Conservation (phyloP, 2,797 vertebrate species). For the Chromis chromis region DNA sequence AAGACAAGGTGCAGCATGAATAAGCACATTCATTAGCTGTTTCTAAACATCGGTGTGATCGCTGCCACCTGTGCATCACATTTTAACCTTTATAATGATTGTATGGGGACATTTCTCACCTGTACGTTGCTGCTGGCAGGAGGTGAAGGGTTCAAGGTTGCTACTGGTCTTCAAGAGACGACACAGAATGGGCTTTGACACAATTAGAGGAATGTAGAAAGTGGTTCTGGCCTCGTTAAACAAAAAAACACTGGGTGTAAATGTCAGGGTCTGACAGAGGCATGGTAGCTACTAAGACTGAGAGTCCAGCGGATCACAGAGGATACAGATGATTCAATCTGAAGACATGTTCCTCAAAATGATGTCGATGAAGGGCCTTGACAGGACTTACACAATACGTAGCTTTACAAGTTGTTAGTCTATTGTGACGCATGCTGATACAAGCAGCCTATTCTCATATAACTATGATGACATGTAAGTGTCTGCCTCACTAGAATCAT, state of each 20-base stretch:
- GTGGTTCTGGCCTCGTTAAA: constrained; percentile 52
- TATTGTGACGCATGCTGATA: neutral
- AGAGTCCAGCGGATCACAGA: neutral
- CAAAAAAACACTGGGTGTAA: constrained; percentile 46
- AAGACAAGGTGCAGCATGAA: neutral
- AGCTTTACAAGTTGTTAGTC: neutral
- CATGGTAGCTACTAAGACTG: constrained; percentile 18
- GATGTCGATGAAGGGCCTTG: neutral
- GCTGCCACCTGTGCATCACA: neutral
- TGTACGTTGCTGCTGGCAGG: neutral
- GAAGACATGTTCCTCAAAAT: neutral
- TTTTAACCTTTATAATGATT: neutral
- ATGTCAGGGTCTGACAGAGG: constrained; percentile 60
- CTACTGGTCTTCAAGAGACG: constrained; percentile 22
- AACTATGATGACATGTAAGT: too few relatives aligned
- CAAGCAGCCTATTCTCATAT: neutral
- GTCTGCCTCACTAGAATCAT: too few relatives aligned
- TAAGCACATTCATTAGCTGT: neutral
- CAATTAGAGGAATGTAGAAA: constrained; percentile 45
- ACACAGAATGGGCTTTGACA: constrained; percentile 18
- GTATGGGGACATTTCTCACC: constrained; percentile 8
- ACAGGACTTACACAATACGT: neutral
- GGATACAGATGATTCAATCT: neutral
- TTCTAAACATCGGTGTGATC: neutral
- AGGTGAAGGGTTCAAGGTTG: constrained; percentile 8